Conservation (phyloP, 1,140 invertebrate genomes). For the Drosophila kepulauana region DNA sequence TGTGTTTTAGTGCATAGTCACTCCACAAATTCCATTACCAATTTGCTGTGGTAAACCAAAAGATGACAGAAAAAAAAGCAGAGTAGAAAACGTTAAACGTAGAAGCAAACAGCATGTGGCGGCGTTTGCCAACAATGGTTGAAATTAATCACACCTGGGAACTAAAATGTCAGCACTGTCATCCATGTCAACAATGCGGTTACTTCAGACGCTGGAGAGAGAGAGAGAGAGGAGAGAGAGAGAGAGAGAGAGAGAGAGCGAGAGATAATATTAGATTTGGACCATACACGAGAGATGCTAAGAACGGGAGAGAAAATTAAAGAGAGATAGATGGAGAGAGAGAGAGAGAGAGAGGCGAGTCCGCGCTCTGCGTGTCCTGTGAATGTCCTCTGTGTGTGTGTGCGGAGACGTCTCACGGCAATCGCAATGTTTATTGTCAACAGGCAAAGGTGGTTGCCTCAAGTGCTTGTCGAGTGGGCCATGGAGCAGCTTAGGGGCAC, state of each 20-base stretch:
- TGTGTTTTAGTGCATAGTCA: conserved; percentile 15
- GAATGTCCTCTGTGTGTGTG: conserved; percentile 31
- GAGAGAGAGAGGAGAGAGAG: too few species aligned
- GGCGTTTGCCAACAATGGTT: conserved; percentile 53
- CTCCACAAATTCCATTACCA: conserved; percentile 31
- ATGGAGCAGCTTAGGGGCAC: conserved; percentile 37
- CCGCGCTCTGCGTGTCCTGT: not conserved
- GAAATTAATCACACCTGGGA: conserved; percentile 79
- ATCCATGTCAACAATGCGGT: conserved; percentile 70
- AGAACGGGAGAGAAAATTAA: not conserved
- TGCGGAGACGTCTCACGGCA: conserved; percentile 37
- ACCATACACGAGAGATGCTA: not conserved
- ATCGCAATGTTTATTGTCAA: conserved; percentile 81
- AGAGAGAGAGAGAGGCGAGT: not conserved
- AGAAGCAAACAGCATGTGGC: not conserved
- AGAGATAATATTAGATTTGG: conserved; percentile 78
- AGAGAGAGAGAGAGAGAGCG: too few species aligned
- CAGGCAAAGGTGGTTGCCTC: conserved; percentile 71
- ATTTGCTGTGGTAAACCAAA: not conserved
- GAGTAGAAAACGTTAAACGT: not conserved
- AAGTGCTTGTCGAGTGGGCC: conserved; percentile 59
- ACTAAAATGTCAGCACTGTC: conserved; percentile 70
- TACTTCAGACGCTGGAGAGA: conserved; percentile 55
- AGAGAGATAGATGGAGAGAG: too few species aligned
- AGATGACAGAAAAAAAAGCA: too few species aligned